Evolutionary conservation across 2,113 vertebrate species (phyloP).

Genomic region (cat (Felis catus)): F.catus_Fca126_mat1.0 CM031412.1:184722501-184723000

Average conservation of each 20-base stretch:
- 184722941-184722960: background rate
- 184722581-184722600: conserved; percentile 65
- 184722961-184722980: background rate
- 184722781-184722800: conserved; percentile 69
- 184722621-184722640: conserved; percentile 62
- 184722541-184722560: conserved; percentile 78
- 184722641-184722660: conserved; percentile 53
- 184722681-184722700: conserved; percentile 65
- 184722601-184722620: conserved; percentile 42
- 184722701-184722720: conserved; percentile 47
- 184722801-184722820: conserved; percentile 16
- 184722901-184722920: conserved; percentile 17
- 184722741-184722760: conserved; percentile 3
- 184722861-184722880: conserved; percentile 4
- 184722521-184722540: conserved; percentile 65
- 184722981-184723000: background rate
- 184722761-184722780: conserved; percentile 65
- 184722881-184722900: conserved; percentile 45
- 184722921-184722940: conserved; percentile 30
- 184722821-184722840: conserved; percentile 7
- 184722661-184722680: conserved; percentile 57
- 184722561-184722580: conserved; percentile 67
- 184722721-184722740: conserved; percentile 41
- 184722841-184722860: conserved; percentile 45
- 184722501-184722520: conserved; percentile 42